Conservation (phyloP, 2,888 invertebrate species). For the Muscina levida region DNA sequence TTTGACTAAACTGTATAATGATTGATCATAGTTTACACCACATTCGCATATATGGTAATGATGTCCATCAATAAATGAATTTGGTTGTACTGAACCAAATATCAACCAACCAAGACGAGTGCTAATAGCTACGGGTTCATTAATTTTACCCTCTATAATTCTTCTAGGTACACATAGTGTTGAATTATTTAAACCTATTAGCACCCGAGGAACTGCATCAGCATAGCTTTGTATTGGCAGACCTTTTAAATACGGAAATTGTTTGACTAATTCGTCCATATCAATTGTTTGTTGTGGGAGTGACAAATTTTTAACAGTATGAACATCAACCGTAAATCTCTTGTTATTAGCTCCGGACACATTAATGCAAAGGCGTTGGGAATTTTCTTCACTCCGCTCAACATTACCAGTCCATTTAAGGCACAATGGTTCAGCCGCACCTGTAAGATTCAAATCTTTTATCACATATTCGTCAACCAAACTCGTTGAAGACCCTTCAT, state of each 20-base stretch:
- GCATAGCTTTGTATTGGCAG: constrained; percentile 25
- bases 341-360: constrained; percentile 6
- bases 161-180: constrained; percentile 34
- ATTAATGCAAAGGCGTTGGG: background rate
- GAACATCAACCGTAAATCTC: constrained; percentile 4
- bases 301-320: constrained; percentile 28
- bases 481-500: too few species aligned
- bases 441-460: constrained; percentile 32
- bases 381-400: constrained; percentile 3
- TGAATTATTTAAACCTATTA: constrained; percentile 51
- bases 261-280: background rate
- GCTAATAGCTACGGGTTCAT: constrained; percentile 36
- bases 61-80: too few species aligned
- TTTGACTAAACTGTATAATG: constrained; percentile 2
- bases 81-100: background rate
- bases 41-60: constrained; percentile 12
- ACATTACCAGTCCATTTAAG: constrained; percentile 40
- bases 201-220: constrained; percentile 34
- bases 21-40: background rate
- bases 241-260: constrained; percentile 19
- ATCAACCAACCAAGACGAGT: constrained; percentile 35
- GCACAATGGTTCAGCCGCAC: constrained; percentile 31
- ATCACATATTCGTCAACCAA: constrained; percentile 32
- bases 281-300: constrained; percentile 19
- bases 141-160: background rate